Evolutionary conservation across 1,140 invertebrate species (phyloP), one percentile per base, ranked within the genome.

Genomic region (Eufriesea mexicana): DNA sequence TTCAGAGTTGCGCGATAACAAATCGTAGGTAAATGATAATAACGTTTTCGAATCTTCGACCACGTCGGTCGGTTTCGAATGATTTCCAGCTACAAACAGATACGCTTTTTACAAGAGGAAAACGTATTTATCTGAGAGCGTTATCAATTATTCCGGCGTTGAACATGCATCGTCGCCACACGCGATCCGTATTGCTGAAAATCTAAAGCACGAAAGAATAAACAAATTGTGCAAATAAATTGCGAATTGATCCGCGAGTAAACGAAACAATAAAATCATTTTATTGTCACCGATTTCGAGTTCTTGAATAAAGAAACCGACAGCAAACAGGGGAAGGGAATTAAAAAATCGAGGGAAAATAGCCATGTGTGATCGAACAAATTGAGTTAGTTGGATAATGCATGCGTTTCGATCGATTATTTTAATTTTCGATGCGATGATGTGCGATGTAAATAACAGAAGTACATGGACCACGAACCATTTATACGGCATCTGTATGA

Each of bases 171-270:
- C 23, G 42, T 68, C 45, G 10, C 23, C 23, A 14, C 35, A 9
- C 25, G n/a, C 35, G 35, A 35, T 35, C 35, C 35, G 35, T 35
- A 35, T 35, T 35, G 35, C 35, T 35, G 35, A 35, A 35, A 35
- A 35, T 35, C 35, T 1, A 4, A 35, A 16, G 67, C n/a, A 45
- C 18, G 12, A 28, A 61, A 45, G 59, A 16, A 9, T 45, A 59
- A 73, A 73, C 35, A 55, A n/a, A 14, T 12, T 6, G 12, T 12
- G 42, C 12, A 74, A 61, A 74, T 45, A 74, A 74, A 74, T 72
- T 12, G 20, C 28, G 25, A 54, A 55, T 55, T 18, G 25, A 71
- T 71, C 51, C 23, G 1, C 5, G 23, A 47, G 45, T 6, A 25
- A 61, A 74, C n/a, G 18, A 9, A 73, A 9, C 35, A 42, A n/a